Conservation (phyloP, 1,140 invertebrate species). For the Trichoplusia ni region DNA sequence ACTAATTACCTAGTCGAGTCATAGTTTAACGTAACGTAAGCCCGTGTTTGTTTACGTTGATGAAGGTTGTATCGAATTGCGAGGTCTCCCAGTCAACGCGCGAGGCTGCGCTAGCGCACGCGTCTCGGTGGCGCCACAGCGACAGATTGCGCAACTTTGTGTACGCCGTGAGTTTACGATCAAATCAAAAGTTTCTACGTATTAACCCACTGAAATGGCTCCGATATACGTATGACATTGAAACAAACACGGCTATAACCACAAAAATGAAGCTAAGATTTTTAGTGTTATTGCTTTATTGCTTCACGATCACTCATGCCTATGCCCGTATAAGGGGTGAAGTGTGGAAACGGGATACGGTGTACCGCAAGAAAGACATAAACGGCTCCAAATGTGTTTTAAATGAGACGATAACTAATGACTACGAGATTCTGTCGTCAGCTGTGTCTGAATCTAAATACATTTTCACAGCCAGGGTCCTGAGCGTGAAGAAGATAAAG, state of each 20-base stretch:
- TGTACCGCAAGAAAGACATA: conserved; percentile 69
- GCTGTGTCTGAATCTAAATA: conserved; percentile 77
- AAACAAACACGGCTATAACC: conserved; percentile 38
- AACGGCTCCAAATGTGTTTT: conserved; percentile 74
- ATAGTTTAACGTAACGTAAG: conserved; percentile 54
- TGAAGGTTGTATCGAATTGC: conserved; percentile 78
- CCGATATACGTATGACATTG: conserved; percentile 41
- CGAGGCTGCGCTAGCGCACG: conserved; percentile 74
- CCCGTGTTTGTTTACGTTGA: conserved; percentile 75
- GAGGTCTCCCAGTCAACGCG: conserved; percentile 74
- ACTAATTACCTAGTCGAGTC: conserved; percentile 30
- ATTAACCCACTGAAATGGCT: conserved; percentile 56
- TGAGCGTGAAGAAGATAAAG: conserved; percentile 76
- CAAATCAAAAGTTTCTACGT: conserved; percentile 55
- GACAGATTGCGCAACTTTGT: conserved; percentile 66
- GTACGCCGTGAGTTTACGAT: conserved; percentile 60
- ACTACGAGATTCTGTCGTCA: conserved; percentile 78
- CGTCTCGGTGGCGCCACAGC: conserved; percentile 76
- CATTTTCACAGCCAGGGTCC: conserved; percentile 74
- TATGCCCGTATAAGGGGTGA: conserved; percentile 57
- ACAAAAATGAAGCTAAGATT: conserved; percentile 71
- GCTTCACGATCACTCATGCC: conserved; percentile 57
- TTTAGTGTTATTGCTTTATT: conserved; percentile 66
- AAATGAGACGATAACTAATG: conserved; percentile 79
- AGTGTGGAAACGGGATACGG: conserved; percentile 62